Evolutionary conservation across 2,888 invertebrate genomes (phyloP), one percentile per base, ranked within the genome.

Genomic region (Daptonema setosum): DNA sequence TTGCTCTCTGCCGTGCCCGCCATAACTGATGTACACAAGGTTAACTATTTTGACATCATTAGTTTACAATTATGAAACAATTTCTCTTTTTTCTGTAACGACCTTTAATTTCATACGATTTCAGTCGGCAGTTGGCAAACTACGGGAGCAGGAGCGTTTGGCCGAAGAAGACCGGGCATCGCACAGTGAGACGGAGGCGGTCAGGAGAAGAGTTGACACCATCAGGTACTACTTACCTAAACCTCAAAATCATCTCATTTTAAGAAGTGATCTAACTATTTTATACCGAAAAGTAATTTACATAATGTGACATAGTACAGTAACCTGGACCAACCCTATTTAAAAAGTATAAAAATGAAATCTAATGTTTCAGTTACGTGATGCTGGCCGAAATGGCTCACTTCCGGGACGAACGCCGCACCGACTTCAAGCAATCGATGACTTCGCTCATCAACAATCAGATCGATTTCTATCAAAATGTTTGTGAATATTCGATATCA

Each of bases 311-410:
- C n/a, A n/a, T n/a, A n/a, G n/a, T n/a, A n/a, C n/a, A n/a, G n/a
- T n/a, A n/a, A n/a, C n/a, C n/a, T n/a, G n/a, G n/a, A n/a, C n/a
- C n/a, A n/a, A n/a, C n/a, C n/a, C n/a, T n/a, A n/a, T n/a, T n/a
- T n/a, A n/a, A n/a, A n/a, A n/a, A n/a, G n/a, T n/a, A n/a, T n/a
- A n/a, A n/a, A n/a, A n/a, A n/a, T n/a, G n/a, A n/a, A n/a, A n/a
- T n/a, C n/a, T n/a, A n/a, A n/a, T n/a, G n/a, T n/a, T n/a, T 93
- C 67, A 87, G 90, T 0, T 91, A 90, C 70, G 82, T 87, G 1
- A 80, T 88, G 59, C 79, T 93, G 71, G 90, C 93, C 56, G 95
- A 97, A 77, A 81, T 93, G 64, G 82, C 83, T 65, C 87, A 93
- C 72, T 91, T 95, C 71, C 87, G 88, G 70, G 74, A 77, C 28